Conservation (phyloP, 1,140 invertebrate genomes). For the Temnothorax curvispinosus region DNA sequence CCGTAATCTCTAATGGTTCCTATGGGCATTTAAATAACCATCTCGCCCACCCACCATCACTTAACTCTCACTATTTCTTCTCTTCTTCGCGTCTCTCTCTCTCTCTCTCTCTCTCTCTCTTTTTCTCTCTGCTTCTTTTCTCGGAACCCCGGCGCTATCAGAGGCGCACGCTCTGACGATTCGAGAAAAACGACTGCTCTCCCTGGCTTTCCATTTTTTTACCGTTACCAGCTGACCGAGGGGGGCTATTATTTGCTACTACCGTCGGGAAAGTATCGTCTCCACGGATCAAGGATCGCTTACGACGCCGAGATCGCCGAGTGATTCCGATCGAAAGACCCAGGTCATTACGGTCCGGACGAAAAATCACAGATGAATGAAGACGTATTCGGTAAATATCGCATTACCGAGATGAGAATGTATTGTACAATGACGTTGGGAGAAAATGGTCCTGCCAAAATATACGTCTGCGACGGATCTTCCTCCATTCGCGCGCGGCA, state of each 20-base stretch:
- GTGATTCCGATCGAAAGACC: not conserved
- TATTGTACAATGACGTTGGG: not conserved
- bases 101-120: constrained; percentile 16
- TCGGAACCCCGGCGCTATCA: constrained; percentile 64
- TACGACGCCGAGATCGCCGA: not conserved
- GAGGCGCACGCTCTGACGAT: constrained; percentile 52
- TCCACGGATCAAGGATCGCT: not conserved
- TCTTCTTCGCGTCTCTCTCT: constrained; percentile 22
- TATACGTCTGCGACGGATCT: constrained; percentile 39
- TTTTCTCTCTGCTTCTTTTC: constrained; percentile 59
- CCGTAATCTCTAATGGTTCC: constrained; percentile 76
- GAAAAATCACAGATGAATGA: constrained; percentile 29
- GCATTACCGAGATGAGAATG: constrained; percentile 17
- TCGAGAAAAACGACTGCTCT: constrained; percentile 59
- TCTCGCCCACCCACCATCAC: constrained; percentile 76
- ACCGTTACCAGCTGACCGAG: constrained; percentile 57
- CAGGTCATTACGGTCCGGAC: not conserved
- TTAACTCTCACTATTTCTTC: constrained; percentile 67
- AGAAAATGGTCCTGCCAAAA: constrained; percentile 37
- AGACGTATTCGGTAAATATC: constrained; percentile 9
- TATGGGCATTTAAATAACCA: constrained; percentile 77
- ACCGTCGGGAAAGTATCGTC: not conserved
- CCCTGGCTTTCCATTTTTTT: constrained; percentile 70
- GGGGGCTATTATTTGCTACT: constrained; percentile 50
- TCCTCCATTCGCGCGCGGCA: constrained; percentile 26